Base-by-base conservation (phyloP, 2,797 vertebrate species). In the Schizopygopsis malacanthus region DNA sequence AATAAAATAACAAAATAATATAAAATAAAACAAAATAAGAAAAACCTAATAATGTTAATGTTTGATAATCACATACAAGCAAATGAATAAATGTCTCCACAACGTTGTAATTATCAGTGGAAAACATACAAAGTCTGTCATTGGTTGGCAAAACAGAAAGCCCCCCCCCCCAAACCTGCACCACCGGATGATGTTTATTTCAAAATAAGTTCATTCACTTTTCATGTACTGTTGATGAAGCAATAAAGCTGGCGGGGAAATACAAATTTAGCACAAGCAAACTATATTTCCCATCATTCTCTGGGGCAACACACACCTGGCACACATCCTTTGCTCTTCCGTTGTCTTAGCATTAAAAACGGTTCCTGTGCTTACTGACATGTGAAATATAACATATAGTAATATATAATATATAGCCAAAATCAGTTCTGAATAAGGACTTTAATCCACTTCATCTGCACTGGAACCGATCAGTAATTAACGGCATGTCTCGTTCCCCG, bases 281-380 rank as follows among this genome's bases (percentile, higher is more conserved):
- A 79, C 59, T 28, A 47, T 11, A 79, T 65, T 20, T 79, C 59
- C 59, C 41, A 79, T 79, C 22, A 79, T 33, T 79, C 41, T 12
- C 72, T 50, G 16, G 4, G 4, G n/a, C 7, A 45, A 61, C 6
- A 63, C 41, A 45, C 41, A 56, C 6, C 45, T 37, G n/a, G 22
- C 33, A 7, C 20, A 37, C 47, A 39, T 59, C 11, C 33, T 56
- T 37, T 13, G 4, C 25, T 12, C 18, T n/a, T 75, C 6, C 16
- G 1, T 20, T 12, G 13, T 5, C 9, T 37, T 67, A 76, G 25
- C 25, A 33, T 15, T 18, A 33, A 47, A 50, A 25, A 67, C 16
- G 28, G 13, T 18, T 65, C 13, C 61, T 9, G 12, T 73, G 13
- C 70, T 33, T 67, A 28, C 7, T 67, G 28, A 67, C 15, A 25